These are phyloP conservation scores for Pseudorhiza aurosa DNA, from an alignment of 30 jellyfish, hydroid and myxozoan genomes.

Conservation along the genomic window DNA sequence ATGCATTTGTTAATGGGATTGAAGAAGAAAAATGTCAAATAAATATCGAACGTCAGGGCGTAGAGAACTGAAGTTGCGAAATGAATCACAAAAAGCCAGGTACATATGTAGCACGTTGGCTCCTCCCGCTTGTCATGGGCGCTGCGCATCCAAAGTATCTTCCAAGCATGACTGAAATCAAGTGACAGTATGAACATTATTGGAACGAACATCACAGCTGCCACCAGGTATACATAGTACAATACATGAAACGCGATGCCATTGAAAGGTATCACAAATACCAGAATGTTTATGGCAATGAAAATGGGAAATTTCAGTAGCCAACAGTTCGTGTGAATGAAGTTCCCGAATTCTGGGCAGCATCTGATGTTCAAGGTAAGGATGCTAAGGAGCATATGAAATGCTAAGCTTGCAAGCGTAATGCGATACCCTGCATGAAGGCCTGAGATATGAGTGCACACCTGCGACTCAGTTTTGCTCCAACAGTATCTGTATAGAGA, in stretches of 20 bases:
- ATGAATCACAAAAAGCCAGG: slow-evolving; percentile 95
- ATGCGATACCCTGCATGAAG: slow-evolving; percentile 88
- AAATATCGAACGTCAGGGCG: slow-evolving; percentile 84
- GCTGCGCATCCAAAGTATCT: slow-evolving; percentile 76
- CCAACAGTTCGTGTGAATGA: slow-evolving; percentile 80
- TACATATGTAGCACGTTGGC: slow-evolving; percentile 95
- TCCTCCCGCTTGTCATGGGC: slow-evolving; percentile 74
- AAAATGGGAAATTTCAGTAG: slow-evolving; percentile 61
- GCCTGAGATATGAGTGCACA: slow-evolving; percentile 79
- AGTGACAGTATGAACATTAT: slow-evolving; percentile 61
- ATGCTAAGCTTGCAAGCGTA: slow-evolving; percentile 51
- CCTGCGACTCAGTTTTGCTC: slow-evolving; percentile 25
- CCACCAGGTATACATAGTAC: slow-evolving; percentile 53
- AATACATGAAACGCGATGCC: slow-evolving; percentile 42
- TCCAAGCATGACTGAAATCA: slow-evolving; percentile 88
- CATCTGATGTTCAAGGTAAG: slow-evolving; percentile 53
- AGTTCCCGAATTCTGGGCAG: slow-evolving; percentile 36
- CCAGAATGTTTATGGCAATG: slow-evolving; percentile 51
- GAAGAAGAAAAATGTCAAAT: slow-evolving; percentile 89
- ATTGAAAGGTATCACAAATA: slow-evolving; percentile 71
- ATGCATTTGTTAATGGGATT: slow-evolving; percentile 75
- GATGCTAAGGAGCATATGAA: slow-evolving; percentile 46
- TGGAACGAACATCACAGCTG: slow-evolving; percentile 56
- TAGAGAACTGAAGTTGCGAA: slow-evolving; percentile 78
- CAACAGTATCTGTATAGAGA: slow-evolving; percentile 50